Percentiles rank a stretch among this genome's conserved stretches.
phyloP scores from a whole-genome alignment of 2,888 invertebrate genomes.

The Chaetoderma sp. region DNA sequence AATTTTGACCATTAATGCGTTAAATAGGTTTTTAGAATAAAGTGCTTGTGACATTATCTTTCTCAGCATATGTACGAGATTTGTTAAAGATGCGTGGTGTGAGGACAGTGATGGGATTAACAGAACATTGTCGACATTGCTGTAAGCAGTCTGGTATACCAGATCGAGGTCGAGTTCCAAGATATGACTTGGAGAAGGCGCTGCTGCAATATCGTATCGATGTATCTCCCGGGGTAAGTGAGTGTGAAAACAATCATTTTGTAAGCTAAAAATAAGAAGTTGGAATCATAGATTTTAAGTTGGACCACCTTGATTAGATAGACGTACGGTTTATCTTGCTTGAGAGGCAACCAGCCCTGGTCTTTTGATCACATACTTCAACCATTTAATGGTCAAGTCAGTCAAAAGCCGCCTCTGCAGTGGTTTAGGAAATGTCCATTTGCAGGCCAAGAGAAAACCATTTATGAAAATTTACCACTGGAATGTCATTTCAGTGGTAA shows the following conservation, averaged over 20 bases:
- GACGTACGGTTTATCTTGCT: too few relatives aligned
- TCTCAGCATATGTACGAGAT: constrained; percentile 41
- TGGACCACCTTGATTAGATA: not conserved
- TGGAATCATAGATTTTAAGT: not conserved
- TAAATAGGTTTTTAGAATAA: too few relatives aligned
- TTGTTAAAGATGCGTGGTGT: constrained; percentile 63
- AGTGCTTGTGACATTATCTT: not conserved
- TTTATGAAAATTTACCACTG: too few relatives aligned
- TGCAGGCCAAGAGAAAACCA: too few relatives aligned
- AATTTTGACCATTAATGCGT: too few relatives aligned
- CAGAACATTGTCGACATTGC: constrained; percentile 51
- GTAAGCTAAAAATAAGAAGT: not conserved
- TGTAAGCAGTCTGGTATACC: constrained; percentile 43
- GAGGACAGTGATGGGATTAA: constrained; percentile 58
- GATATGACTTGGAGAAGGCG: constrained; percentile 63
- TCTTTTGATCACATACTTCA: too few relatives aligned
- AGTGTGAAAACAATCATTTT: not conserved
- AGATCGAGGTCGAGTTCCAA: constrained; percentile 52
- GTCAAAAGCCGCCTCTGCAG: too few relatives aligned
- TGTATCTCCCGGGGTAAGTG: constrained; percentile 57
- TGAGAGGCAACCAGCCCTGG: too few relatives aligned
- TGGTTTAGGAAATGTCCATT: too few relatives aligned
- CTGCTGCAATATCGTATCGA: constrained; percentile 59
- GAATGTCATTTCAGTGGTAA: too few relatives aligned
- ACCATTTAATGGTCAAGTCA: too few relatives aligned